Base-by-base conservation (phyloP, 2,113 vertebrate species). In the Zonotrichia leucophrys region DNA sequence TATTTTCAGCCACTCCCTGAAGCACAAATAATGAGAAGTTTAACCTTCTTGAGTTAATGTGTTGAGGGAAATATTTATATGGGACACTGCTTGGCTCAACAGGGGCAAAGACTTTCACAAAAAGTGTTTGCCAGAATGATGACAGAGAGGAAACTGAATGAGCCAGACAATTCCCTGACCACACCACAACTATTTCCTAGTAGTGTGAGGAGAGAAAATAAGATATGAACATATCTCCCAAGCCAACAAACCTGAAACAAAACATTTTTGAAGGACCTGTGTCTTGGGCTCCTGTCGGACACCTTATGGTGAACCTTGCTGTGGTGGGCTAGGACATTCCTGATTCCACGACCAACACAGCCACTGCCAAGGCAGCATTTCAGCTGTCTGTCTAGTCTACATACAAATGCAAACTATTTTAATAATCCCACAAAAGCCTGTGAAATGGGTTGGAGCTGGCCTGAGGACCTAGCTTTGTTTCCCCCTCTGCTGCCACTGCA, bases 401-500 rank as follows among this genome's bases (percentile, higher is more conserved):
- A 13, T 27, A 58, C 3, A 46, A 67, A 37, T 17, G 17, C 2
- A 80, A 73, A 39, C 10, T 41, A 11, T 63, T 87, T 31, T 12
- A 53, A n/a, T 50, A 74, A 81, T 30, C 25, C 4, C 41, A 25
- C 17, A 59, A 74, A 81, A 31, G 4, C 25, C 33, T 52, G 11
- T 52, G 24, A 75, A 87, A 63, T 42, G 23, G 3, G 9, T 20
- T 75, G 30, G n/a, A 19, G 14, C 9, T 53, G 12, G 16, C 1
- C 1, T 46, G 41, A 91, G 30, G 25, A 82, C 16, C 10, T 37
- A 28, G 7, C 10, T 66, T 53, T 83, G 17, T 7, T 11, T 52
- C 7, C 4, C 4, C 0, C 7, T 58, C 59, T 56, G 49, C 33
- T 77, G 24, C 4, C 1, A 0, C 67, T 73, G 31, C 5, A 28